Evolutionary conservation across 2,797 vertebrate species (phyloP).

Genomic region (Australoheros facetus): DNA sequence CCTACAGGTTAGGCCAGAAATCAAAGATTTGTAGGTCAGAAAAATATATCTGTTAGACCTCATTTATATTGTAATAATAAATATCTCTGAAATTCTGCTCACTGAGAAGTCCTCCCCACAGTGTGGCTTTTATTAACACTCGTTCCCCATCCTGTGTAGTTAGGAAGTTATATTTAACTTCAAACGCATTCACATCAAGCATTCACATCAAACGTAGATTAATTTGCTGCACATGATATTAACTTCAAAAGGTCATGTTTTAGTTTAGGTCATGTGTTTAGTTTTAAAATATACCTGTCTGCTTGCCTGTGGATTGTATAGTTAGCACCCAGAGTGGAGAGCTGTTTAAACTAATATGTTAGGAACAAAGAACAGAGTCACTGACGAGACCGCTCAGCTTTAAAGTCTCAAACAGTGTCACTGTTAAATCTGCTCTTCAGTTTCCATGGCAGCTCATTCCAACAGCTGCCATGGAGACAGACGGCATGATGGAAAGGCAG

Average conservation of each 20-base stretch:
- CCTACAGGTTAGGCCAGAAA: not conserved
- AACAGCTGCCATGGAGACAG: constrained; percentile 50
- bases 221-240: not conserved
- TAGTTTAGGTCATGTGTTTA: not conserved
- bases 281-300: not conserved
- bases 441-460: constrained; percentile 60
- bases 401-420: constrained; percentile 28
- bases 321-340: not conserved
- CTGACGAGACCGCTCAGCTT: constrained; percentile 17
- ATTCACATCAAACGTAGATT: not conserved
- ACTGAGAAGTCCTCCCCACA: not conserved
- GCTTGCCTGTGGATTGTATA: not conserved
- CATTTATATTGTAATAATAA: not conserved
- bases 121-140: not conserved
- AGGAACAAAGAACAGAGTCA: constrained; percentile 4
- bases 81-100: not conserved
- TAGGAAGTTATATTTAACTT: not conserved
- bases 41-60: not conserved
- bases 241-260: not conserved
- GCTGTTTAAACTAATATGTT: constrained; percentile 1
- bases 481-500: constrained; percentile 41
- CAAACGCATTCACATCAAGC: not conserved
- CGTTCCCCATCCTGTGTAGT: not conserved
- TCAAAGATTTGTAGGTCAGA: not conserved
- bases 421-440: constrained; percentile 32